Percentiles rank a stretch among this genome's conserved stretches.
phyloP scores from a whole-genome alignment of 2,888 invertebrate species.

The Sphaerophoria rueppellii region DNA sequence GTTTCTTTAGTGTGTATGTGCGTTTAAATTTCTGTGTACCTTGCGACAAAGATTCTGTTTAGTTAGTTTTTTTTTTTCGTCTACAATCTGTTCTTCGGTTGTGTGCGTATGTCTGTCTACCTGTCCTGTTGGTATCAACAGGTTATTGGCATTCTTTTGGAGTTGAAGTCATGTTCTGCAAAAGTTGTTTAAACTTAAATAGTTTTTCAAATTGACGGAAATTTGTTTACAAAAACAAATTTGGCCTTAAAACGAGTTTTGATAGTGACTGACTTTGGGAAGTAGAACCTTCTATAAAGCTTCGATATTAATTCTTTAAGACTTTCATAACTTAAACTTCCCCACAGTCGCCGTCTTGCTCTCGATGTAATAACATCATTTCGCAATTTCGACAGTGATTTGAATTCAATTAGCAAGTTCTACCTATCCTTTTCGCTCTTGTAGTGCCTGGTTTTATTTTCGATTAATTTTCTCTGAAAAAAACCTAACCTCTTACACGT shows the following conservation, averaged over 20 bases:
- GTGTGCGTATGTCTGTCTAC: not conserved
- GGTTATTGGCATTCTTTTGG: constrained; percentile 30
- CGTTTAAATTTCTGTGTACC: not conserved
- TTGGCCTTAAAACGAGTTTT: not conserved
- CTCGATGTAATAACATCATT: too few species aligned
- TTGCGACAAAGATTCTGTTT: constrained; percentile 13
- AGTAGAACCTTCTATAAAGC: too few species aligned
- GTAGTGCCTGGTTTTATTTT: too few species aligned
- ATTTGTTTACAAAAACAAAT: not conserved
- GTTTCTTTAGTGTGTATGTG: not conserved
- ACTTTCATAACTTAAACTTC: too few species aligned
- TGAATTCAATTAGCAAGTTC: too few species aligned
- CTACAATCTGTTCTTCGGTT: not conserved
- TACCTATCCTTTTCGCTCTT: too few species aligned
- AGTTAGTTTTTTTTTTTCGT: constrained; percentile 7
- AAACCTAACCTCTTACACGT: too few species aligned
- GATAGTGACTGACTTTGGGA: too few species aligned
- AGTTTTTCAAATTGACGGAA: not conserved
- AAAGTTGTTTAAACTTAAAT: not conserved
- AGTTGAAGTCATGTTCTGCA: not conserved
- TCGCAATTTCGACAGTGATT: too few species aligned
- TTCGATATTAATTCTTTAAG: too few species aligned
- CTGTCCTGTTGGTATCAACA: constrained; percentile 23
- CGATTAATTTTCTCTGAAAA: too few species aligned
- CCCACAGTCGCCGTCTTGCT: too few species aligned